Base-by-base conservation (phyloP, 2,888 invertebrate species). In the Torymus aiolomorphi region DNA sequence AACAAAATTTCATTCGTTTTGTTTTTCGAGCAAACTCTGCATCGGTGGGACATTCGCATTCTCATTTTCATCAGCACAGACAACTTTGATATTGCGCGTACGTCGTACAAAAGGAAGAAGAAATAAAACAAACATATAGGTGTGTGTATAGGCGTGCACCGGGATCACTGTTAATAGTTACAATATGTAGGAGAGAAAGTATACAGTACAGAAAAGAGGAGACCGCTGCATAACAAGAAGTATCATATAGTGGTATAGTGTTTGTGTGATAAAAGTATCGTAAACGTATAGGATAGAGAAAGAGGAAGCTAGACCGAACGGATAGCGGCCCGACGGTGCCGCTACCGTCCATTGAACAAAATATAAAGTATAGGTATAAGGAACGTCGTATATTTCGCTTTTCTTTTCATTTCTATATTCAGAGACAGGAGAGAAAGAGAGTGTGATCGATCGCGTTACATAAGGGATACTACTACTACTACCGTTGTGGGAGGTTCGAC, bases 281-380 rank as follows among this genome's bases (percentile, higher is more conserved):
- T 18, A 52, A 42, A 42, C 42, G 42, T 42, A 51, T 67, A 20
- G 18, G n/a, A 31, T 62, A 67, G 57, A 63, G 20, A 51, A 54
- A 71, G 56, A 80, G 76, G 80, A 76, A 76, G 76, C 80, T 76
- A 71, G 80, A 80, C 80, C 73, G 67, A 52, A 42, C 18, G 72
- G 42, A 66, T n/a, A 52, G 61, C 59, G 20, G 20, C 20, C 1
- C 20, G 20, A 20, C 20, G 20, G 61, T 49, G 57, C 24, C 2
- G 12, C 18, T 42, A 16, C 20, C 66, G 54, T 72, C 54, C 56
- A 18, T 49, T 65, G 52, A 61, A 62, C 54, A 42, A 42, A 42
- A 42, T 42, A 42, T 42, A 42, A 42, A 8, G 42, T 42, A 42
- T 42, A 42, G 42, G 42, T 42, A 59, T 75, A 75, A 79, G 79